These are phyloP conservation scores for Tetramorium bicarinatum DNA, from an alignment of 2,888 invertebrate genomes.

Conservation along the genomic window DNA sequence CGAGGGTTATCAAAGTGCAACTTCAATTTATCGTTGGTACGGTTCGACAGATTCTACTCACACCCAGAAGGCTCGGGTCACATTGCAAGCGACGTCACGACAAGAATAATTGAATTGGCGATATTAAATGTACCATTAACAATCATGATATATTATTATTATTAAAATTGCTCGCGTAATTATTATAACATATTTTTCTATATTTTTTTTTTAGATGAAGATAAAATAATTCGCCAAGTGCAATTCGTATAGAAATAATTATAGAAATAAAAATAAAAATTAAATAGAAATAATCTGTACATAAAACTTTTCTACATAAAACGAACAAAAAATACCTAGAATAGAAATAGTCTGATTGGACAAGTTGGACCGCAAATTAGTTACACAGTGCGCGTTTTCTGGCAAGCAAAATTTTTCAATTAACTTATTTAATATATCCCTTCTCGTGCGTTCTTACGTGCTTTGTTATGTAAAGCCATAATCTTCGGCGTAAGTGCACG, in stretches of 20 bases:
- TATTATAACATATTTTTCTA: neutral
- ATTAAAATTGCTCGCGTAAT: neutral
- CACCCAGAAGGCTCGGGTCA: neutral
- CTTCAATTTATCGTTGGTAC: conserved; percentile 3
- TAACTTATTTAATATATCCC: conserved; percentile 34
- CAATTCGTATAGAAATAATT: neutral
- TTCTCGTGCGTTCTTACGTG: neutral
- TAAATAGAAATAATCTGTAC: neutral
- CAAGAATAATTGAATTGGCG: neutral
- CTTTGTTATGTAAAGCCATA: conserved; percentile 44
- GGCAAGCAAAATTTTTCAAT: conserved; percentile 22
- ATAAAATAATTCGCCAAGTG: neutral
- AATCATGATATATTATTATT: conserved; percentile 7
- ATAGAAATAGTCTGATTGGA: neutral
- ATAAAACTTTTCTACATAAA: neutral
- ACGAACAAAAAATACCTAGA: neutral
- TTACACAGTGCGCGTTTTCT: neutral
- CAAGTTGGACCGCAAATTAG: neutral
- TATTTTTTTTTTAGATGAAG: neutral
- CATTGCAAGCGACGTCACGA: neutral
- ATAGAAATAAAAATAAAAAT: no score
- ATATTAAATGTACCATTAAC: conserved; percentile 7
- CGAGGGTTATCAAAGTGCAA: conserved; percentile 22
- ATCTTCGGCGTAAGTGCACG: conserved; percentile 28
- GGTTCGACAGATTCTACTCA: neutral